phyloP scores from a whole-genome alignment of 1,140 invertebrate species.

The Drosophila kanapiae region DNA sequence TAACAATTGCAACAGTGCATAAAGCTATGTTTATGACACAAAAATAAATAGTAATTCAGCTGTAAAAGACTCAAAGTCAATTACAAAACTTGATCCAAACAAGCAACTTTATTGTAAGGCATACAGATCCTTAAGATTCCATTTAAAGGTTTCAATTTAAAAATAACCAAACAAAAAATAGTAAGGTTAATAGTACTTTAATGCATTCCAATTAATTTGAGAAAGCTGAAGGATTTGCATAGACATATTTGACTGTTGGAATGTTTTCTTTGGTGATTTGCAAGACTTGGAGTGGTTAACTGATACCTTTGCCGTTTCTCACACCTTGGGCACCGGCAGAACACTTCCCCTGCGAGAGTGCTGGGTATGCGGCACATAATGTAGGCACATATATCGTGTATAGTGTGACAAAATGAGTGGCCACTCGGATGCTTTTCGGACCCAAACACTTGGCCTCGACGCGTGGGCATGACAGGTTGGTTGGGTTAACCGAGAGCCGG shows the following conservation, averaged over 20 bases:
- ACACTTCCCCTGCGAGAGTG: conserved; percentile 27
- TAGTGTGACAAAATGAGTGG: conserved; percentile 41
- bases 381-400: conserved; percentile 24
- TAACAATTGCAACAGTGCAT: not conserved
- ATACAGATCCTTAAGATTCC: not conserved
- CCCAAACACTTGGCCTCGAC: conserved; percentile 72
- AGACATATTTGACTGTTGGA: not conserved
- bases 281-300: conserved; percentile 6
- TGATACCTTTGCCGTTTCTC: conserved; percentile 20
- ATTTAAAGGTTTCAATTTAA: not conserved
- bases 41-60: not conserved
- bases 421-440: conserved; percentile 46
- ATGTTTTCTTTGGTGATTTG: conserved; percentile 20
- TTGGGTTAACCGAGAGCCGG: conserved; percentile 60
- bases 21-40: not conserved
- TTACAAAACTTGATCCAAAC: not conserved
- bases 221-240: not conserved
- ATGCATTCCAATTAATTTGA: conserved; percentile 7
- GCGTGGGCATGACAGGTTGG: conserved; percentile 76
- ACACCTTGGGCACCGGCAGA: conserved; percentile 25
- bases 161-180: not conserved
- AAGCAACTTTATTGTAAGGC: not conserved
- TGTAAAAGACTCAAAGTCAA: not conserved
- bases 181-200: not conserved
- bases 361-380: conserved; percentile 23